Conservation (phyloP, 2,888 invertebrate species). For the Coleophora deauratella region DNA sequence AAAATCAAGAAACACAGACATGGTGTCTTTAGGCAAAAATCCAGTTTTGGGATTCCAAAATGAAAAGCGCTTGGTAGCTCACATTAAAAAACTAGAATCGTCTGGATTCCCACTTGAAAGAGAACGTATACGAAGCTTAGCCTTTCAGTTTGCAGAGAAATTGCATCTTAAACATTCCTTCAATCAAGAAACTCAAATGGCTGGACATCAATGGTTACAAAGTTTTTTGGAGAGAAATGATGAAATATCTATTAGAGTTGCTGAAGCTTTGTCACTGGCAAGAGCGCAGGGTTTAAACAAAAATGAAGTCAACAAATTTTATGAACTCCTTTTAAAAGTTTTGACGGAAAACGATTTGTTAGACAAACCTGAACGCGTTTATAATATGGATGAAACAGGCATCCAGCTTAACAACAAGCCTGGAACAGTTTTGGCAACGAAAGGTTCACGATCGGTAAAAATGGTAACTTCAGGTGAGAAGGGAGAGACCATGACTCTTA, state of each 20-base stretch:
- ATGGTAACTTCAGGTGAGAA: slow-evolving; percentile 12
- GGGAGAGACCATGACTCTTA: slow-evolving; percentile 25
- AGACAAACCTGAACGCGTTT: slow-evolving; percentile 27
- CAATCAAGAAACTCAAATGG: too few relatives aligned
- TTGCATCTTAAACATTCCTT: too few relatives aligned
- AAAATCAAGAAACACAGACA: too few relatives aligned
- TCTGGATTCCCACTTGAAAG: too few relatives aligned
- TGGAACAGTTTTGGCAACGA: slow-evolving; percentile 29
- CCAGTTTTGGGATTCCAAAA: too few relatives aligned
- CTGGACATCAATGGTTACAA: neutral
- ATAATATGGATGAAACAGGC: slow-evolving; percentile 39
- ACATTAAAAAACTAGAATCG: too few relatives aligned
- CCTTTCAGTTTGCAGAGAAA: too few relatives aligned
- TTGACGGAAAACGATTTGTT: slow-evolving; percentile 21
- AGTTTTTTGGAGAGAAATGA: neutral
- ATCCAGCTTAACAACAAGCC: slow-evolving; percentile 35
- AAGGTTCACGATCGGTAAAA: slow-evolving; percentile 23
- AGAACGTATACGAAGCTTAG: too few relatives aligned
- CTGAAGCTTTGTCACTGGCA: slow-evolving; percentile 25
- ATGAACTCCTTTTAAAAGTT: slow-evolving; percentile 16
- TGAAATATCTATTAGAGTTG: slow-evolving; percentile 15
- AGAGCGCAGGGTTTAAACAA: slow-evolving; percentile 22
- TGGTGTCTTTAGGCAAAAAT: too few relatives aligned
- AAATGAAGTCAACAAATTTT: slow-evolving; percentile 21
- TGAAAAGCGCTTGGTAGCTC: too few relatives aligned